Conservation (phyloP, 2,888 invertebrate genomes). For the Anthrax anthrax region DNA sequence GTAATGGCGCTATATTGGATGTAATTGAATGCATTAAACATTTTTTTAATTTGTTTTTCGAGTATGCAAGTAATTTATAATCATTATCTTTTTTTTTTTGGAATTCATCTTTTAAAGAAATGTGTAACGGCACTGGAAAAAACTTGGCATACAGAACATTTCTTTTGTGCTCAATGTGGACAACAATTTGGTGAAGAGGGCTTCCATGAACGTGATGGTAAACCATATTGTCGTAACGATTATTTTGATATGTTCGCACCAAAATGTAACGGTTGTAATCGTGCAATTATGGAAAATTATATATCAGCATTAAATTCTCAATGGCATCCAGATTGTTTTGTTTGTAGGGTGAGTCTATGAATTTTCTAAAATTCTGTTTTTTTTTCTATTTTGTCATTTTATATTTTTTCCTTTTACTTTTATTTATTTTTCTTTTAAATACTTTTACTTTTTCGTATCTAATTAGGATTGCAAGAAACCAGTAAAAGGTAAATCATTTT, state of each 20-base stretch:
- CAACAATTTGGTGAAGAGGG: conserved; percentile 95
- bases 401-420: too few species aligned
- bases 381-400: conserved; percentile 1
- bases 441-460: conserved; percentile 12
- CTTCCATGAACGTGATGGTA: conserved; percentile 92
- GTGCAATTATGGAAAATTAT: conserved; percentile 95
- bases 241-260: conserved; percentile 98
- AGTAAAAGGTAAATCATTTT: conserved; percentile 90
- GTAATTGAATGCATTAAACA: conserved; percentile 39
- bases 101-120: too few species aligned
- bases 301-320: conserved; percentile 94
- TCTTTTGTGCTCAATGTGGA: conserved; percentile 95
- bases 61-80: not conserved
- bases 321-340: conserved; percentile 98
- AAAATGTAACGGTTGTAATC: conserved; percentile 90
- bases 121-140: conserved; percentile 95
- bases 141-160: conserved; percentile 98
- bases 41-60: conserved; percentile 30
- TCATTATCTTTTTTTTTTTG: conserved; percentile 24
- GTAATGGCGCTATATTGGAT: conserved; percentile 97
- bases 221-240: conserved; percentile 90
- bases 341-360: conserved; percentile 75
- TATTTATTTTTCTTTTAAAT: not conserved
- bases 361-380: not conserved
- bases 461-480: conserved; percentile 84